Percentiles rank a stretch among this genome's conserved stretches.
These are phyloP conservation scores for Aurelia sp. DNA, from an alignment of 30 jellyfish, hydroid and myxozoan genomes.

Conservation along the genomic window DNA sequence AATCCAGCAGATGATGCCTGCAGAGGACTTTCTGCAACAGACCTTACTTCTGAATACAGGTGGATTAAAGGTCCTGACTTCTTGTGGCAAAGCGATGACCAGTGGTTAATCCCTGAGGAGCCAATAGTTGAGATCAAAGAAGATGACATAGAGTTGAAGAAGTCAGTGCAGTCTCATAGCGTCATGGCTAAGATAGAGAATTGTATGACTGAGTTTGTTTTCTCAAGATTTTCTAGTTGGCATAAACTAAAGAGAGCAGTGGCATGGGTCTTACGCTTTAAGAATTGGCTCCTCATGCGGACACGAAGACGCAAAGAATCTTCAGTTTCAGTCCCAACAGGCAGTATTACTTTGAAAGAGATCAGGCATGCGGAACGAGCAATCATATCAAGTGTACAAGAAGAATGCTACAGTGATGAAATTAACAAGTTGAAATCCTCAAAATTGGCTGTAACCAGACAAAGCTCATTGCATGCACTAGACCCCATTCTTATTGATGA, in stretches of 20 bases:
- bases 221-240: slow-evolving; percentile 3
- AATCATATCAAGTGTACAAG: slow-evolving; percentile 47
- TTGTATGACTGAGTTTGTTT: background rate
- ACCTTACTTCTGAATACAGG: background rate
- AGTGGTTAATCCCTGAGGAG: background rate
- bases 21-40: slow-evolving; percentile 39
- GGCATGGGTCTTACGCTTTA: slow-evolving; percentile 12
- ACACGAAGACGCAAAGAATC: background rate
- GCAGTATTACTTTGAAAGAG: slow-evolving; percentile 5
- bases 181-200: background rate
- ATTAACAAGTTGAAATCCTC: background rate
- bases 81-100: slow-evolving; percentile 10
- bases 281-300: background rate
- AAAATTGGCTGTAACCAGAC: background rate
- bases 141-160: slow-evolving; percentile 16
- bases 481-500: slow-evolving; percentile 45
- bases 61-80: slow-evolving; percentile 70
- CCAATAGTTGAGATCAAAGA: background rate
- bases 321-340: background rate
- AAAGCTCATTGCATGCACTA: slow-evolving; percentile 13
- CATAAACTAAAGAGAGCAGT: slow-evolving; percentile 7
- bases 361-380: slow-evolving; percentile 27
- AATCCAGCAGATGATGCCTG: slow-evolving; percentile 74
- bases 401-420: slow-evolving; percentile 29
- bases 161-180: background rate